These are phyloP conservation scores for Poicephalus gulielmi DNA, from an alignment of 2,113 vertebrate species.

Conservation along the genomic window DNA sequence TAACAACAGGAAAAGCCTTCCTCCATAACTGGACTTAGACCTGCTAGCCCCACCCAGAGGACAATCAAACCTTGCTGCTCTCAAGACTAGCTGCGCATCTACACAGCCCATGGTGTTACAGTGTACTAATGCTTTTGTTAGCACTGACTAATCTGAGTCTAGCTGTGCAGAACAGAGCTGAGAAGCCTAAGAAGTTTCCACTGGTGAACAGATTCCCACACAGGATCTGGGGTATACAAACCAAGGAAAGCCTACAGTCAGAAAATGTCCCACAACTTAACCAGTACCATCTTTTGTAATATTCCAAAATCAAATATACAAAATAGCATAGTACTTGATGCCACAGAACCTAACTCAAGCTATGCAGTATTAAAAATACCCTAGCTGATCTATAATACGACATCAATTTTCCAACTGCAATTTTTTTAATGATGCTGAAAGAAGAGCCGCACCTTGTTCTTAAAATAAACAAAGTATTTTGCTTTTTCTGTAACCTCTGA, in stretches of 20 bases:
- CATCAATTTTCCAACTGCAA: not conserved
- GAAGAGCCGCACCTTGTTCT: conserved; percentile 50
- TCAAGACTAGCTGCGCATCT: no score
- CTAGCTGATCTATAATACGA: not conserved
- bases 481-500: conserved; percentile 75
- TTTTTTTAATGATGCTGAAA: not conserved
- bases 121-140: not conserved
- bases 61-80: not conserved
- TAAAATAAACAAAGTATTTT: conserved; percentile 74
- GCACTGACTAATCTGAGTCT: not conserved
- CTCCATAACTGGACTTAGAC: not conserved
- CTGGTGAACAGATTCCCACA: not conserved
- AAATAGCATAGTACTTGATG: not conserved
- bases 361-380: not conserved
- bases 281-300: not conserved
- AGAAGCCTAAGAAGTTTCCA: not conserved
- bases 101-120: not conserved
- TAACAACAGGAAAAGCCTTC: not conserved
- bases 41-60: no score
- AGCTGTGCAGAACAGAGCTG: not conserved
- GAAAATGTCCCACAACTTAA: not conserved
- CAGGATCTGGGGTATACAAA: not conserved
- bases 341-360: not conserved
- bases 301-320: not conserved
- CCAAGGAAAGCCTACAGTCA: not conserved